phyloP scores from a whole-genome alignment of 2,888 invertebrate genomes.

The Apodemia hepburni region DNA sequence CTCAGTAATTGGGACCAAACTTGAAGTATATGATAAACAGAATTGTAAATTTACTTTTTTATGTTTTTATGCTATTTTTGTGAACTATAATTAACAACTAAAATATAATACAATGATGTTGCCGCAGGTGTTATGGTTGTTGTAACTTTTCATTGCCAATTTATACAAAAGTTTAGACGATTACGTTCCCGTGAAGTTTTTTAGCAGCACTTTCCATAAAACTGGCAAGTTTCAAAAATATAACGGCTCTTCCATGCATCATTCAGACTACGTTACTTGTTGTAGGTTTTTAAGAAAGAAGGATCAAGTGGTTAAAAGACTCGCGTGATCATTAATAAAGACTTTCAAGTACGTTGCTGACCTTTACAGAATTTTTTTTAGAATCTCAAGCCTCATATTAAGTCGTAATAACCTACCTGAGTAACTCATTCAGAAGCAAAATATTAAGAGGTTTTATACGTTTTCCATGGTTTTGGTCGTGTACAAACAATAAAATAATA shows the following conservation, averaged over 20 bases:
- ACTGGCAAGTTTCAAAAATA: slow-evolving; percentile 10
- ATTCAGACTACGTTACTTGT: neutral
- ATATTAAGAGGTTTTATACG: too few relatives aligned
- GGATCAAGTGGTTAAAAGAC: too few relatives aligned
- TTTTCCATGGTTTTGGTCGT: too few relatives aligned
- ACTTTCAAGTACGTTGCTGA: too few relatives aligned
- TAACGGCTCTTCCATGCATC: neutral
- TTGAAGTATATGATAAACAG: slow-evolving; percentile 29
- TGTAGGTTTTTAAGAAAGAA: too few relatives aligned
- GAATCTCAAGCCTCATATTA: too few relatives aligned
- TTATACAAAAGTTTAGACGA: slow-evolving; percentile 19
- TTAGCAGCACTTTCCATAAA: slow-evolving; percentile 16
- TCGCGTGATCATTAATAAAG: too few relatives aligned
- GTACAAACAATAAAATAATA: too few relatives aligned
- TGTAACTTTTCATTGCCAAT: slow-evolving; percentile 16
- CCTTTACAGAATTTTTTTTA: too few relatives aligned
- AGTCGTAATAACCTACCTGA: too few relatives aligned
- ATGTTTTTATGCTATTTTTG: too few relatives aligned
- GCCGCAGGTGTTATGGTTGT: slow-evolving; percentile 9
- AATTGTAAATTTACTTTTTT: slow-evolving; percentile 14
- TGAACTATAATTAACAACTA: neutral
- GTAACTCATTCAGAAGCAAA: too few relatives aligned
- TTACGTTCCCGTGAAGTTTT: slow-evolving; percentile 16
- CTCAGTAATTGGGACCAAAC: slow-evolving; percentile 38
- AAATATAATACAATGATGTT: neutral